phyloP scores from a whole-genome alignment of 2,888 invertebrate genomes.

The Epistrophe grossulariae region DNA sequence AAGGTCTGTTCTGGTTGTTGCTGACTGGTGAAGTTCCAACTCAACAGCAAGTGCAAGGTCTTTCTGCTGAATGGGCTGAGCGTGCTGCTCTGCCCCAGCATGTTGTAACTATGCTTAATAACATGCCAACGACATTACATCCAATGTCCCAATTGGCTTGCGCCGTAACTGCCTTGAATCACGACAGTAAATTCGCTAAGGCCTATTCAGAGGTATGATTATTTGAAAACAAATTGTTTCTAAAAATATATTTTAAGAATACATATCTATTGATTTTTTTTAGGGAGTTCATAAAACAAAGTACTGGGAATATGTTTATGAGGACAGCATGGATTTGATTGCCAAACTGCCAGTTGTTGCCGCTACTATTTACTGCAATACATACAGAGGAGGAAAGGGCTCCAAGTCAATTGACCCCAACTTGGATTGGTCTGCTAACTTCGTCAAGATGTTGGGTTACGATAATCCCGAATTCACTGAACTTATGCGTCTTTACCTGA shows the following conservation, averaged over 20 bases:
- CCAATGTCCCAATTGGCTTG: constrained; percentile 94
- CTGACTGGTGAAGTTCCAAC: constrained; percentile 95
- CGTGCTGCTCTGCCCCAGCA: constrained; percentile 90
- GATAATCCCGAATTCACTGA: constrained; percentile 90
- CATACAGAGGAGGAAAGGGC: constrained; percentile 88
- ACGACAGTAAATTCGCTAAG: constrained; percentile 92
- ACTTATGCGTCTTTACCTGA: constrained; percentile 93
- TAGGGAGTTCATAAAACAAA: constrained; percentile 89
- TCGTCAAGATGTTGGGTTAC: constrained; percentile 92
- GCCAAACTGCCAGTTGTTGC: constrained; percentile 94
- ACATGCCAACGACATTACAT: constrained; percentile 91
- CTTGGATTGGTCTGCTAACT: constrained; percentile 94
- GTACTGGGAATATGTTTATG: constrained; percentile 92
- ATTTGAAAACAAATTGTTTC: not conserved
- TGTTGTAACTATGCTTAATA: constrained; percentile 92
- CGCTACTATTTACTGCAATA: constrained; percentile 93
- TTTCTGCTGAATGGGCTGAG: constrained; percentile 91
- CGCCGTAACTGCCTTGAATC: constrained; percentile 92
- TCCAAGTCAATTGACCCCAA: constrained; percentile 90
- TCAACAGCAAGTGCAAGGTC: constrained; percentile 89
- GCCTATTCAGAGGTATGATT: constrained; percentile 86
- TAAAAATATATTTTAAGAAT: not conserved
- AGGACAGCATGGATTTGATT: constrained; percentile 94
- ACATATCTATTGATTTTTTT: not conserved
- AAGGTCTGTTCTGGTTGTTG: constrained; percentile 97